Conservation (phyloP, 2,797 vertebrate species). For the Melanotaenia pygmaea region DNA sequence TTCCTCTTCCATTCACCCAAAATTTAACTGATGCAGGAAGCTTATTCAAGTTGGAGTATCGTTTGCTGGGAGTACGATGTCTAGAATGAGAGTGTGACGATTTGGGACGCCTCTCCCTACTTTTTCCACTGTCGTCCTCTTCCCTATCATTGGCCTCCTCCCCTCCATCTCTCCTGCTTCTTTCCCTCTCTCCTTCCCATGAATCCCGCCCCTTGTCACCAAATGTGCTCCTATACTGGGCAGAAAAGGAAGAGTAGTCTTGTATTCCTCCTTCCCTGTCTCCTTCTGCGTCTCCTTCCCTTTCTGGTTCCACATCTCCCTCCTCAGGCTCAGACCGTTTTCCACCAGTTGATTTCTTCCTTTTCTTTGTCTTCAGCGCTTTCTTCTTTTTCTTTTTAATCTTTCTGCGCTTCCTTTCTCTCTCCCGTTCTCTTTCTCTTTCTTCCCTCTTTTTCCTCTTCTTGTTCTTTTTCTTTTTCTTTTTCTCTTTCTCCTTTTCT, state of each 20-base stretch:
- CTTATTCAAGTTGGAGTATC: slow-evolving; percentile 85
- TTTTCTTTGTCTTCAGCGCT: slow-evolving; percentile 78
- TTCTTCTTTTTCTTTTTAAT: slow-evolving; percentile 85
- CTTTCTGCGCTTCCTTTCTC: slow-evolving; percentile 83
- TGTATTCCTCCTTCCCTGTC: slow-evolving; percentile 79
- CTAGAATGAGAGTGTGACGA: slow-evolving; percentile 74
- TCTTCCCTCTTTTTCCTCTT: slow-evolving; percentile 83
- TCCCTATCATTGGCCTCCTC: slow-evolving; percentile 78
- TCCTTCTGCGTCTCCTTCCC: slow-evolving; percentile 80
- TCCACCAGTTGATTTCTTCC: slow-evolving; percentile 77
- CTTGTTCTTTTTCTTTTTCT: slow-evolving; percentile 85
- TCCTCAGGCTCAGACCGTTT: slow-evolving; percentile 85
- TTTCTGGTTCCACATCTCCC: slow-evolving; percentile 81
- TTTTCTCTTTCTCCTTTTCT: slow-evolving; percentile 84
- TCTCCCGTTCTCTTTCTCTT: slow-evolving; percentile 80
- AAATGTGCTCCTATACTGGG: slow-evolving; percentile 80
- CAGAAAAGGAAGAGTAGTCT: slow-evolving; percentile 83
- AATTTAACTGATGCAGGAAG: slow-evolving; percentile 87
- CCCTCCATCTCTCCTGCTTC: slow-evolving; percentile 71
- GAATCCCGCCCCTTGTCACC: slow-evolving; percentile 81
- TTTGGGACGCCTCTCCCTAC: slow-evolving; percentile 78
- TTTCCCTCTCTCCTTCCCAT: slow-evolving; percentile 83
- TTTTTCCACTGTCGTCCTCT: slow-evolving; percentile 79
- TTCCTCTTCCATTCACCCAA: slow-evolving; percentile 82
- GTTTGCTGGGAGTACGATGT: slow-evolving; percentile 76